Evolutionary conservation across 2,888 invertebrate genomes (phyloP).

Genomic region (Leptinotarsa tumamoca): DNA sequence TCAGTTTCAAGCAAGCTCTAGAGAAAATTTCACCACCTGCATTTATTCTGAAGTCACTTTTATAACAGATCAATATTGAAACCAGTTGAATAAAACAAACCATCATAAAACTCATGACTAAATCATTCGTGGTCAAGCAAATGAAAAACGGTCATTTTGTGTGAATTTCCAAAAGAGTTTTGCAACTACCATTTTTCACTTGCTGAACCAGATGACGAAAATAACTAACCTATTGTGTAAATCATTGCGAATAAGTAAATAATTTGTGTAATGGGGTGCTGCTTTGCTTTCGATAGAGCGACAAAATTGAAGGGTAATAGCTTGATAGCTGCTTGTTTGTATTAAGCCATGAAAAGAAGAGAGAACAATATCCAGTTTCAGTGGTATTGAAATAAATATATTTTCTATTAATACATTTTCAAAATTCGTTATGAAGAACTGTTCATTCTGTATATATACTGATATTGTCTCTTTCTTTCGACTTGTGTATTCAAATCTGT

Average conservation of each 20-base stretch:
- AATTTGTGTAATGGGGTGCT: not conserved
- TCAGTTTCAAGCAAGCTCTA: no score
- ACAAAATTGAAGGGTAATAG: not conserved
- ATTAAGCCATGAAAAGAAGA: not conserved
- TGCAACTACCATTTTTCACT: conserved; percentile 1
- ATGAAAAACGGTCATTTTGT: not conserved
- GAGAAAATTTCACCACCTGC: not conserved
- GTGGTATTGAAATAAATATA: not conserved
- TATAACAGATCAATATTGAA: not conserved
- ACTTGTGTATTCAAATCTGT: not conserved
- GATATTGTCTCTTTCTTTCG: conserved; percentile 6
- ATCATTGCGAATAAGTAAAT: not conserved
- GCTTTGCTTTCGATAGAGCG: not conserved
- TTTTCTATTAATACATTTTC: no score
- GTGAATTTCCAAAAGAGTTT: not conserved
- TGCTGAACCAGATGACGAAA: not conserved
- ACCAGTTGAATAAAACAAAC: conserved; percentile 9
- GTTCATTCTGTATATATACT: not conserved
- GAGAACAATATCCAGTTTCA: conserved; percentile 2
- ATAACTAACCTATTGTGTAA: not conserved
- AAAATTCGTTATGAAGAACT: not conserved
- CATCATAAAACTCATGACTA: conserved; percentile 28
- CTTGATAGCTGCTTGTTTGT: not conserved
- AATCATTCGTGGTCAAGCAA: conserved; percentile 3
- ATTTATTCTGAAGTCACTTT: not conserved